Evolutionary conservation across 2,797 vertebrate species (phyloP).

Genomic region (Zenarchopterus dispar): DNA sequence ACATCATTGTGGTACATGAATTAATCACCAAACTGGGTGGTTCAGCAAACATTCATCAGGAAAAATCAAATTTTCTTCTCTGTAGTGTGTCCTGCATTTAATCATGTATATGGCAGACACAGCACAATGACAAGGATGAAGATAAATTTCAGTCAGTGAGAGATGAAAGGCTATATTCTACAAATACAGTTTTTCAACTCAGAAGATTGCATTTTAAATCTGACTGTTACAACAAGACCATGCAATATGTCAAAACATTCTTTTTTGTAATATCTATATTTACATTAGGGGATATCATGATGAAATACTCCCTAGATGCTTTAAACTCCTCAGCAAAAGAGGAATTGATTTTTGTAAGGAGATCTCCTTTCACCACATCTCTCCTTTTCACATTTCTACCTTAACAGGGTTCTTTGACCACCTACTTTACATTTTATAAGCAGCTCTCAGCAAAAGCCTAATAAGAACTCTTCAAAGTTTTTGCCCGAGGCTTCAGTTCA

Average conservation of each 20-base stretch:
- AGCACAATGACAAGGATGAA: conserved; percentile 1
- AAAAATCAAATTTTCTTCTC: conserved; percentile 17
- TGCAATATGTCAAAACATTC: conserved; percentile 20
- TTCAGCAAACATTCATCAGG: conserved; percentile 19
- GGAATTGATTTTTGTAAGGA: conserved; percentile 20
- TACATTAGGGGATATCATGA: conserved; percentile 12
- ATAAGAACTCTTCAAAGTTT: conserved; percentile 53
- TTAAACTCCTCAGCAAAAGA: conserved; percentile 15
- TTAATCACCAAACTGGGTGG: not conserved
- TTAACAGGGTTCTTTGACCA: conserved; percentile 28
- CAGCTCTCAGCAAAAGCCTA: conserved; percentile 50
- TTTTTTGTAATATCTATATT: conserved; percentile 35
- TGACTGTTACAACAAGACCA: conserved; percentile 3
- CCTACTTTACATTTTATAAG: conserved; percentile 61
- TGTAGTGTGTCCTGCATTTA: conserved; percentile 6
- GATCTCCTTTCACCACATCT: conserved; percentile 30
- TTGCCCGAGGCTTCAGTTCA: conserved; percentile 40
- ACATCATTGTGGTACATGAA: not conserved
- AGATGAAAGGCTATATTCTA: conserved; percentile 31
- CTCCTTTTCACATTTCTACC: conserved; percentile 28
- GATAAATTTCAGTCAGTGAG: conserved; percentile 9
- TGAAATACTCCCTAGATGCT: conserved; percentile 8
- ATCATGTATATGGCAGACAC: conserved; percentile 3
- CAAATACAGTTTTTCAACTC: conserved; percentile 22
- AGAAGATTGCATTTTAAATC: conserved; percentile 16